Conservation (phyloP, 2,113 vertebrate genomes). For the Anguilla rostrata region DNA sequence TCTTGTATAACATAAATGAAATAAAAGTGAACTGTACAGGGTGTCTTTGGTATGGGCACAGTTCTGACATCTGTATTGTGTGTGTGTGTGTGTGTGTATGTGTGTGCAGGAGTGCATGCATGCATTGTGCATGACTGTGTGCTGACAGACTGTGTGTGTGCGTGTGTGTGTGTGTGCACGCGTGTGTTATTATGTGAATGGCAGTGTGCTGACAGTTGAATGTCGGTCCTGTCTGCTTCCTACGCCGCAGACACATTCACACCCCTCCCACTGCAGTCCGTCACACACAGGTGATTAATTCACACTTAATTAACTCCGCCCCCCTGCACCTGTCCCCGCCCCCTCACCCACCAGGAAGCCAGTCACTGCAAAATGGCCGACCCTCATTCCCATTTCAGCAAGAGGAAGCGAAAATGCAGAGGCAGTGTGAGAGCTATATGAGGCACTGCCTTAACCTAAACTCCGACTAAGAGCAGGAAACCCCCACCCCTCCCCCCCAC, state of each 20-base stretch:
- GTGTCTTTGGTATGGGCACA: too few relatives aligned
- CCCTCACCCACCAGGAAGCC: background rate
- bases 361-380: background rate
- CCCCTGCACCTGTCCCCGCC: background rate
- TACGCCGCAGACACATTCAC: slow-evolving; percentile 23
- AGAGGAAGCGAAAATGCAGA: background rate
- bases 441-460: background rate
- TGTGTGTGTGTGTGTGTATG: too few relatives aligned
- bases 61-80: too few relatives aligned
- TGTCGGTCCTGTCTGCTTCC: background rate
- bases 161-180: too few relatives aligned
- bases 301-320: slow-evolving; percentile 17
- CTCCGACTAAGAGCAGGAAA: background rate
- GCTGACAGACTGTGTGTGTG: too few relatives aligned
- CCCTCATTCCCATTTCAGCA: background rate
- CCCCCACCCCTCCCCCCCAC: background rate
- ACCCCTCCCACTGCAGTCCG: slow-evolving; percentile 44
- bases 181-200: background rate
- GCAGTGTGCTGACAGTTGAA: background rate
- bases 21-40: too few relatives aligned
- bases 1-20: too few relatives aligned
- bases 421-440: background rate
- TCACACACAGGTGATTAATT: slow-evolving; percentile 48
- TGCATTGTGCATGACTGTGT: too few relatives aligned
- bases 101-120: too few relatives aligned